These are phyloP conservation scores for Poeciliopsis gracilis DNA, from an alignment of 2,797 vertebrate genomes.

Conservation along the genomic window DNA sequence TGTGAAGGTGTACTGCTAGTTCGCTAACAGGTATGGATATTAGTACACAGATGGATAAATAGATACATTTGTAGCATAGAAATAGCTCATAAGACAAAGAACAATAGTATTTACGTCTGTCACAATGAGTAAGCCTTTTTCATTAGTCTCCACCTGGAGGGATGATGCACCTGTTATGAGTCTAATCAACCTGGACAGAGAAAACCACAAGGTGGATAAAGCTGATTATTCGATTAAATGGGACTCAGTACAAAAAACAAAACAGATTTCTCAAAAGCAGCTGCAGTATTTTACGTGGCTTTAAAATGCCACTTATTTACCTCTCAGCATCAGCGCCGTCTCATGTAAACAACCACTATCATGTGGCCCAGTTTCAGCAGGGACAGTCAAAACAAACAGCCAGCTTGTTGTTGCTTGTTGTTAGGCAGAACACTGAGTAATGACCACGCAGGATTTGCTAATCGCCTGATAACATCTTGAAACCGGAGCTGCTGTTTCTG, in stretches of 20 bases:
- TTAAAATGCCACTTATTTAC: conserved; percentile 1
- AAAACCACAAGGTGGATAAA: background rate
- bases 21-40: background rate
- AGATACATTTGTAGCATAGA: background rate
- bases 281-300: background rate
- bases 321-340: background rate
- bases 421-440: conserved; percentile 58
- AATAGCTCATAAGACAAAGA: background rate
- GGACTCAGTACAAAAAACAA: background rate
- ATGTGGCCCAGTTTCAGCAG: conserved; percentile 43
- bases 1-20: background rate
- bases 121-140: background rate
- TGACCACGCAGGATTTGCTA: conserved; percentile 55
- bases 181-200: background rate
- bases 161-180: background rate
- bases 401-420: conserved; percentile 60
- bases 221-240: background rate
- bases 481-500: conserved; percentile 56
- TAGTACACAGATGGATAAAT: background rate
- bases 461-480: conserved; percentile 64
- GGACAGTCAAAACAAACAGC: conserved; percentile 58
- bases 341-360: conserved; percentile 18
- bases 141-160: background rate
- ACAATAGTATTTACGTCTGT: background rate
- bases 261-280: background rate